A percentile compares a stretch with the other conserved stretches of the same genome.
phyloP scores from a whole-genome alignment of 2,888 invertebrate species.

The Cryptophagus acutangulus region DNA sequence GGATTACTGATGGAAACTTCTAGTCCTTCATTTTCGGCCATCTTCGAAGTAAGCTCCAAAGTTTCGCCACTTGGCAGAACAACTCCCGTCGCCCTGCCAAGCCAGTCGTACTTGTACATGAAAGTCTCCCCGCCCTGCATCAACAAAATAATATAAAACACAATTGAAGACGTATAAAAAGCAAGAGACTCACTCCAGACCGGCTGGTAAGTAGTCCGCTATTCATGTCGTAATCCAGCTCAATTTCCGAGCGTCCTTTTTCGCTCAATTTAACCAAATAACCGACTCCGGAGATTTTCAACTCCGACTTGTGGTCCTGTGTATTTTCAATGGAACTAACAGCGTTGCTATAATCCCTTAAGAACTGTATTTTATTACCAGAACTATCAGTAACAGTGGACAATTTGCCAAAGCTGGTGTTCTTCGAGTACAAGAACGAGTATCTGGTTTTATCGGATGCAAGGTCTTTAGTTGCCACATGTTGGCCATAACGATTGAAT shows the following conservation, averaged over 20 bases:
- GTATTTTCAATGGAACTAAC: slow-evolving; percentile 93
- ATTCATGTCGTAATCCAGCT: slow-evolving; percentile 85
- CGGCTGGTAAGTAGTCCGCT: slow-evolving; percentile 81
- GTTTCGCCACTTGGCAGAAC: slow-evolving; percentile 90
- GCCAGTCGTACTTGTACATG: slow-evolving; percentile 85
- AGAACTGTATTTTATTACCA: slow-evolving; percentile 86
- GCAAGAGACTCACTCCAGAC: slow-evolving; percentile 60
- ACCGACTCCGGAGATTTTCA: slow-evolving; percentile 89
- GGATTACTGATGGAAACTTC: slow-evolving; percentile 61
- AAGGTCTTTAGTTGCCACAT: slow-evolving; percentile 88
- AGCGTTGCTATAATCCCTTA: slow-evolving; percentile 86
- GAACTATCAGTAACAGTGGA: slow-evolving; percentile 92
- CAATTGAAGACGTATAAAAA: slow-evolving; percentile 8
- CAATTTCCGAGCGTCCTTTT: slow-evolving; percentile 83
- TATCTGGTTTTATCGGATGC: slow-evolving; percentile 93
- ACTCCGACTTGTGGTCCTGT: slow-evolving; percentile 86
- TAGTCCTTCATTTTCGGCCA: slow-evolving; percentile 72
- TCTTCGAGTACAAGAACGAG: slow-evolving; percentile 94
- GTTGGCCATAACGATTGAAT: slow-evolving; percentile 90
- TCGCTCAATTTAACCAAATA: slow-evolving; percentile 83
- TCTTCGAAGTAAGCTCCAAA: slow-evolving; percentile 70
- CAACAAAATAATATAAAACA: slow-evolving; percentile 6
- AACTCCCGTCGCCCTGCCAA: slow-evolving; percentile 80
- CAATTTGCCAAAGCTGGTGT: slow-evolving; percentile 90
- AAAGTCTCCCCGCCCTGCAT: slow-evolving; percentile 75